Conservation (phyloP, 2,888 invertebrate genomes). For the Dryobotodes eremita region DNA sequence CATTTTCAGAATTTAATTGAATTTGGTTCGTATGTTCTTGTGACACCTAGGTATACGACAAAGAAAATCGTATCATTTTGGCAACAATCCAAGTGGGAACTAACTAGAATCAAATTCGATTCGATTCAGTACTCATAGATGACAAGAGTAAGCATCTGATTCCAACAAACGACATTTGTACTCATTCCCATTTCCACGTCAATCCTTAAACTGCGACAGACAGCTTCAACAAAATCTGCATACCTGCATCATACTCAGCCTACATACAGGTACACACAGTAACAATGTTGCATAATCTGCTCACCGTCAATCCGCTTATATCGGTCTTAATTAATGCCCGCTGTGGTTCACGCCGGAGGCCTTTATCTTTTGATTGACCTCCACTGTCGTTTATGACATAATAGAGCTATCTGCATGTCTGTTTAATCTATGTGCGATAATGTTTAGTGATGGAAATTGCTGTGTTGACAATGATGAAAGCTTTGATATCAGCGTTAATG, state of each 20-base stretch:
- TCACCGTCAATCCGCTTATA: conserved; percentile 84
- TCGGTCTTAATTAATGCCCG: conserved; percentile 85
- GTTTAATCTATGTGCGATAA: conserved; percentile 54
- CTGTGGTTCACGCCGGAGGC: conserved; percentile 77
- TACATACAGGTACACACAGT: conserved; percentile 47
- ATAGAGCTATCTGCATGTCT: conserved; percentile 60
- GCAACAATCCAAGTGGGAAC: not conserved
- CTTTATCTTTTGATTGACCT: conserved; percentile 89
- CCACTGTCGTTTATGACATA: conserved; percentile 69
- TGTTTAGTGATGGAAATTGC: conserved; percentile 44
- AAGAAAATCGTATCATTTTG: not conserved
- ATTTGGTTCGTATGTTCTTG: not conserved
- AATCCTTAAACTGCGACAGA: conserved; percentile 17
- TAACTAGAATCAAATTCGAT: not conserved
- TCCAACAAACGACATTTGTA: not conserved
- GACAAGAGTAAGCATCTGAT: not conserved
- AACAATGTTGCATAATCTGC: conserved; percentile 68
- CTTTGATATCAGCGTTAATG: conserved; percentile 19
- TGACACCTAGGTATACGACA: no score
- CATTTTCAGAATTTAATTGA: not conserved
- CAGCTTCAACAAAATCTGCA: conserved; percentile 48
- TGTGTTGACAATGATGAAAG: conserved; percentile 23
- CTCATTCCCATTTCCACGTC: conserved; percentile 10
- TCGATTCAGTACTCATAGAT: not conserved
- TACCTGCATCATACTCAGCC: conserved; percentile 28